Conservation (phyloP, 2,888 invertebrate genomes). For the Limnephilus rhombicus region DNA sequence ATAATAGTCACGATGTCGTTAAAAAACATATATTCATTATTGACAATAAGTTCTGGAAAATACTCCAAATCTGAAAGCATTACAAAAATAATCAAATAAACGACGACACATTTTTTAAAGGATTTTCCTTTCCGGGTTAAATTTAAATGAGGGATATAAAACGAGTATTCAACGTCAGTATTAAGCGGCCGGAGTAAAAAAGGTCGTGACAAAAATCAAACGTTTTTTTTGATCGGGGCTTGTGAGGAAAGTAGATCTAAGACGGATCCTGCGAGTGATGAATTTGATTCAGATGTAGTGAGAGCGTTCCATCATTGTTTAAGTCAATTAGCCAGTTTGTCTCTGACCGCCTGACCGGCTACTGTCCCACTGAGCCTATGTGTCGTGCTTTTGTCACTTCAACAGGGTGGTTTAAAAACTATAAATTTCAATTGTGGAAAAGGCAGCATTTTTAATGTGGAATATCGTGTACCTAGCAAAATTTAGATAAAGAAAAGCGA, state of each 20-base stretch:
- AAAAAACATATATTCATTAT: no score
- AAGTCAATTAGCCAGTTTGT: constrained; percentile 54
- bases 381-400: not conserved
- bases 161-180: not conserved
- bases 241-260: not conserved
- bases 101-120: not conserved
- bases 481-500: no score
- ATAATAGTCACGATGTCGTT: no score
- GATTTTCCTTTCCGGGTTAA: not conserved
- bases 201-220: not conserved
- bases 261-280: constrained; percentile 45
- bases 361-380: constrained; percentile 16
- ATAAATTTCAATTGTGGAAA: no score
- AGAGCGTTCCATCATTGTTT: constrained; percentile 55
- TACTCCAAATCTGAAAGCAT: no score
- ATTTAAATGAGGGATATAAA: not conserved
- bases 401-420: constrained; percentile 13
- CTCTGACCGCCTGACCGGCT: not conserved
- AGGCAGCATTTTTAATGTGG: no score
- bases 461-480: no score
- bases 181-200: not conserved
- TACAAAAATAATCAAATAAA: not conserved
- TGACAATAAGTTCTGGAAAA: no score
- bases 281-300: constrained; percentile 53
- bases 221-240: not conserved